A percentile compares a stretch with the other conserved stretches of the same genome.
These are phyloP conservation scores for Scomberomorus guttatus DNA, from an alignment of 2,797 vertebrate species.

Conservation along the genomic window DNA sequence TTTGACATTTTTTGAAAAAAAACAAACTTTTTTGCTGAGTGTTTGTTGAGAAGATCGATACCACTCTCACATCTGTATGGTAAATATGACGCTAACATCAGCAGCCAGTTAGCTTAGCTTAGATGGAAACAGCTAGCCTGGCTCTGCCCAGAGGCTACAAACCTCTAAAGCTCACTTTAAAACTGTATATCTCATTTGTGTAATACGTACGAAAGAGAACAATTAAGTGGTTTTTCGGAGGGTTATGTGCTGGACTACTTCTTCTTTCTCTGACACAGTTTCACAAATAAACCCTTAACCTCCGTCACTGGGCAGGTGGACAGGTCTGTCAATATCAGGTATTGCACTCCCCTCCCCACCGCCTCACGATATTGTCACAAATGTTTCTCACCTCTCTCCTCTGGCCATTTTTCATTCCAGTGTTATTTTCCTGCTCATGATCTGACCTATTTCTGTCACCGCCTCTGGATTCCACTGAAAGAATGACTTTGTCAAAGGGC, in stretches of 20 bases:
- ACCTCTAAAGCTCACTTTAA: neutral
- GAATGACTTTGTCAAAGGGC: slow-evolving; percentile 63
- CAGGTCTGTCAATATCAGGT: neutral
- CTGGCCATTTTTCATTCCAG: slow-evolving; percentile 17
- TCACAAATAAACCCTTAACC: neutral
- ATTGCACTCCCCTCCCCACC: neutral
- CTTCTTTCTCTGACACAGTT: neutral
- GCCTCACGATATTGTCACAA: neutral
- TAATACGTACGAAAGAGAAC: neutral
- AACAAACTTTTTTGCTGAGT: no score
- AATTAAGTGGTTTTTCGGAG: no score
- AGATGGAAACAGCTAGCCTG: neutral
- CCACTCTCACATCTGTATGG: neutral
- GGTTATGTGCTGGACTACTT: no score
- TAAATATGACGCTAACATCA: neutral
- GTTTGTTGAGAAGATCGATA: neutral
- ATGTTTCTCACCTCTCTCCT: slow-evolving; percentile 15
- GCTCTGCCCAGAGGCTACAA: no score
- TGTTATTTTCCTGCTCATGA: slow-evolving; percentile 41
- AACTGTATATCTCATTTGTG: neutral
- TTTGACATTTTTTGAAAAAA: neutral
- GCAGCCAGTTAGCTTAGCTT: neutral
- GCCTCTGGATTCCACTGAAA: slow-evolving; percentile 40
- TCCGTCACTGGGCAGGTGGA: neutral
- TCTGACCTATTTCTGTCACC: slow-evolving; percentile 45